phyloP scores from a whole-genome alignment of 2,888 invertebrate species.

The Yponomeuta malinellus region DNA sequence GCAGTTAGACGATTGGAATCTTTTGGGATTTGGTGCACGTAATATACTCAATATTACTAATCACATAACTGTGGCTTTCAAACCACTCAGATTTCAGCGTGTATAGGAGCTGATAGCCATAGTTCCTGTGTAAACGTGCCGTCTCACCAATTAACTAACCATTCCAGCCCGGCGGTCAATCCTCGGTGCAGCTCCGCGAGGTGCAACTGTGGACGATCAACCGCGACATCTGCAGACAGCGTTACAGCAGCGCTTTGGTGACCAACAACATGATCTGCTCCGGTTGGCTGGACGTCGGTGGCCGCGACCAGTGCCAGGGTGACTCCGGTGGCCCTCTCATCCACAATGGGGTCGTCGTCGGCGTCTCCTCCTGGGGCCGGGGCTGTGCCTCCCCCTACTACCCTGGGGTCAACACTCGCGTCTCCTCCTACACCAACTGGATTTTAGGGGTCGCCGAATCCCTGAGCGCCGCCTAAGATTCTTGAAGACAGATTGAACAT shows the following conservation, averaged over 20 bases:
- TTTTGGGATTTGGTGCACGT: no score
- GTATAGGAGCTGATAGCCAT: no score
- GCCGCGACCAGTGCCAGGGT: slow-evolving; percentile 18
- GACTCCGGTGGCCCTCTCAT: slow-evolving; percentile 19
- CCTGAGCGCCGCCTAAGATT: background rate
- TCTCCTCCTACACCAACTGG: background rate
- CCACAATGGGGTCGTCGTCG: slow-evolving; percentile 14
- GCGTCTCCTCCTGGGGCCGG: slow-evolving; percentile 2
- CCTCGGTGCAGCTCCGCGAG: slow-evolving; percentile 16
- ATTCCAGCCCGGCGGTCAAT: background rate
- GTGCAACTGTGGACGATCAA: slow-evolving; percentile 19
- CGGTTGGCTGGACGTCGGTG: slow-evolving; percentile 18
- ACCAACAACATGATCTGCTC: slow-evolving; percentile 20
- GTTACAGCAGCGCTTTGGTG: slow-evolving; percentile 14
- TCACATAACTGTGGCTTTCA: no score
- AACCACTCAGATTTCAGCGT: no score
- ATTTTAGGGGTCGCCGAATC: background rate
- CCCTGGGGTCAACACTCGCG: slow-evolving; percentile 5
- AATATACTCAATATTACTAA: no score
- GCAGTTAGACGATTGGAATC: no score
- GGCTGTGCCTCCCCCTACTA: background rate
- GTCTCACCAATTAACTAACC: no score
- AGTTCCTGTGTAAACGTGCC: no score
- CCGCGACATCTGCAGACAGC: slow-evolving; percentile 14
- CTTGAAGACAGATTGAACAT: no score